Evolutionary conservation across 2,888 invertebrate species (phyloP).

Genomic region (Biston stratarius): DNA sequence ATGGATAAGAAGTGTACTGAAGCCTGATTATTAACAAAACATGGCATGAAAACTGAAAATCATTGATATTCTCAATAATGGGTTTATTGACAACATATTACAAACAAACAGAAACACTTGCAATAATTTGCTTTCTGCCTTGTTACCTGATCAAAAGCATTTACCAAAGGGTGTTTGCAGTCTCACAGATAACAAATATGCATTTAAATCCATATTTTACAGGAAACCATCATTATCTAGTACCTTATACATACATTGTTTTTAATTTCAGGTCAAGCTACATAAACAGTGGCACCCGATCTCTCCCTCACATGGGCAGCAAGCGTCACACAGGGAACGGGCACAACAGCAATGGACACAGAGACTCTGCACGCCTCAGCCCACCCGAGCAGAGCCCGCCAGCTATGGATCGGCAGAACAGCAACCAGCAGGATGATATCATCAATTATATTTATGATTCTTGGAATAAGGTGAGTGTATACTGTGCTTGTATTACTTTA

Average conservation of each 20-base stretch:
- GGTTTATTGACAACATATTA: too few relatives aligned
- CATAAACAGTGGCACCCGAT: conserved; percentile 77
- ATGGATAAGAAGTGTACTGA: too few relatives aligned
- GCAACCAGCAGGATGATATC: conserved; percentile 90
- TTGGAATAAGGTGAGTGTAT: conserved; percentile 87
- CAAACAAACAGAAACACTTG: too few relatives aligned
- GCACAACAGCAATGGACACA: conserved; percentile 53
- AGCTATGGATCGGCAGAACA: conserved; percentile 44
- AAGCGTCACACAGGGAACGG: conserved; percentile 49
- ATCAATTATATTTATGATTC: conserved; percentile 93
- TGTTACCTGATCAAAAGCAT: too few relatives aligned
- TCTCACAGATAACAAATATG: too few relatives aligned
- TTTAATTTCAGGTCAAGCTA: conserved; percentile 71
- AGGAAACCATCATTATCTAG: background rate
- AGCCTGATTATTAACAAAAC: too few relatives aligned
- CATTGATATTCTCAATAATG: too few relatives aligned
- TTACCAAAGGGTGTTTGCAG: too few relatives aligned
- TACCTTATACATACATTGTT: too few relatives aligned
- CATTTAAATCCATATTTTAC: background rate
- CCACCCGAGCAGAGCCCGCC: conserved; percentile 70
- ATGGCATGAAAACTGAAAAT: too few relatives aligned
- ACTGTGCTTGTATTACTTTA: background rate
- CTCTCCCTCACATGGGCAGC: conserved; percentile 75
- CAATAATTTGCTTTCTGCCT: too few relatives aligned
- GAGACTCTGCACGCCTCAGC: conserved; percentile 68